Conservation (phyloP, 2,113 vertebrate species). For the Vidua macroura region DNA sequence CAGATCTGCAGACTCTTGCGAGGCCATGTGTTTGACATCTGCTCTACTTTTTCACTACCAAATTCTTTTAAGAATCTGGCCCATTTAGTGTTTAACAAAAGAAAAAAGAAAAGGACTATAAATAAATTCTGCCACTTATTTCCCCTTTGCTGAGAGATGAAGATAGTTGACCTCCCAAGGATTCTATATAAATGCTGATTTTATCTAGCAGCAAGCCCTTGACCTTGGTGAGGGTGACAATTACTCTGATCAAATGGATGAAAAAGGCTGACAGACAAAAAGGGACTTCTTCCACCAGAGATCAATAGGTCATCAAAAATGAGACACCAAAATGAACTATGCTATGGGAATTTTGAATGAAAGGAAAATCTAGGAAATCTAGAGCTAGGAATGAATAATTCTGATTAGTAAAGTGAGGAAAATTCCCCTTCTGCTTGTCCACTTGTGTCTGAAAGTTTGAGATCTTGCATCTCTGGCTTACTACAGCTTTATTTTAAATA, state of each 20-base stretch:
- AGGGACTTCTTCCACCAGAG: not conserved
- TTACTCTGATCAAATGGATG: constrained; percentile 34
- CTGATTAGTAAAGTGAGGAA: not conserved
- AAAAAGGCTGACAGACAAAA: constrained; percentile 49
- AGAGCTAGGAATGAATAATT: not conserved
- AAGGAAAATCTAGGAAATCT: not conserved
- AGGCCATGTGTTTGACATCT: not conserved
- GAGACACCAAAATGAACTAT: not conserved
- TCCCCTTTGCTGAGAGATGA: constrained; percentile 53
- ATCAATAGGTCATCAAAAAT: constrained; percentile 39
- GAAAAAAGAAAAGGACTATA: constrained; percentile 10
- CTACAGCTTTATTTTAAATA: not conserved
- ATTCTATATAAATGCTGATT: constrained; percentile 60
- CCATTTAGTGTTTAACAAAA: constrained; percentile 27
- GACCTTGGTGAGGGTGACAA: constrained; percentile 53
- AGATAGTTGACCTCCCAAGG: constrained; percentile 35
- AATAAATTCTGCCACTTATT: constrained; percentile 45
- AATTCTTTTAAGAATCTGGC: constrained; percentile 45
- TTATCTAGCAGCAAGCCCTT: constrained; percentile 41
- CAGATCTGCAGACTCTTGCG: not conserved
- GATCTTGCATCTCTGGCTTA: not conserved
- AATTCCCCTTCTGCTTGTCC: not conserved
- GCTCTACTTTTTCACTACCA: constrained; percentile 37
- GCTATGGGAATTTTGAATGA: not conserved
- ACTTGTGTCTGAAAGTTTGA: not conserved